These are phyloP conservation scores for Telmatochromis sp. DNA, from an alignment of 2,113 vertebrate species.

Conservation along the genomic window DNA sequence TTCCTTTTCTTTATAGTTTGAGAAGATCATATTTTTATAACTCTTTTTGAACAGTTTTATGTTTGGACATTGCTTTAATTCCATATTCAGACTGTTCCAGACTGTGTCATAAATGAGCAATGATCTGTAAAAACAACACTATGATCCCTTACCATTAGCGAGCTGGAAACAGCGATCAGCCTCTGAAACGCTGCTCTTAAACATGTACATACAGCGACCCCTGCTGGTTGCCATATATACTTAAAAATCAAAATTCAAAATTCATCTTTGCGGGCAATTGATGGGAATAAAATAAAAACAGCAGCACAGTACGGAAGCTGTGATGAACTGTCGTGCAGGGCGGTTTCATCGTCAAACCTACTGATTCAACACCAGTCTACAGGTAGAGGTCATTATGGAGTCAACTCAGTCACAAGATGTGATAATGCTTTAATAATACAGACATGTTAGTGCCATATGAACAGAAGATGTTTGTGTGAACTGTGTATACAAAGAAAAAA, in stretches of 20 bases:
- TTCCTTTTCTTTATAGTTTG: too few species aligned
- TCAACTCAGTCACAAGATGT: neutral
- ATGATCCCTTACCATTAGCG: neutral
- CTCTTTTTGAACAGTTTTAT: too few species aligned
- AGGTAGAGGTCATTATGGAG: neutral
- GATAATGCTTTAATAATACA: constrained; percentile 13
- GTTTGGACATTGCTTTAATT: too few species aligned
- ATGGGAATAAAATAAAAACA: neutral
- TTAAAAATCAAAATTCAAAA: neutral
- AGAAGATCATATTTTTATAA: too few species aligned
- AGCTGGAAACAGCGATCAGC: neutral
- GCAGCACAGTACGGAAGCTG: neutral
- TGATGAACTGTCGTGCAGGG: neutral
- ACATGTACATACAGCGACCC: neutral
- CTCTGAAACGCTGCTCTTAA: neutral
- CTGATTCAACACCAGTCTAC: neutral
- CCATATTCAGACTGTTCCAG: too few species aligned
- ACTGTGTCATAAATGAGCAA: neutral
- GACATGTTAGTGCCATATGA: neutral
- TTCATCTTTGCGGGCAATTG: neutral
- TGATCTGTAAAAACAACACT: neutral
- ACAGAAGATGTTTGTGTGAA: neutral
- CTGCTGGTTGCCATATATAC: neutral
- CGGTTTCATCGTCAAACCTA: neutral
- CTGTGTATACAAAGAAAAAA: neutral